These are phyloP conservation scores for Ophiothrix spiculata DNA, from an alignment of 35 echinoderm and acorn worm genomes.

Conservation along the genomic window DNA sequence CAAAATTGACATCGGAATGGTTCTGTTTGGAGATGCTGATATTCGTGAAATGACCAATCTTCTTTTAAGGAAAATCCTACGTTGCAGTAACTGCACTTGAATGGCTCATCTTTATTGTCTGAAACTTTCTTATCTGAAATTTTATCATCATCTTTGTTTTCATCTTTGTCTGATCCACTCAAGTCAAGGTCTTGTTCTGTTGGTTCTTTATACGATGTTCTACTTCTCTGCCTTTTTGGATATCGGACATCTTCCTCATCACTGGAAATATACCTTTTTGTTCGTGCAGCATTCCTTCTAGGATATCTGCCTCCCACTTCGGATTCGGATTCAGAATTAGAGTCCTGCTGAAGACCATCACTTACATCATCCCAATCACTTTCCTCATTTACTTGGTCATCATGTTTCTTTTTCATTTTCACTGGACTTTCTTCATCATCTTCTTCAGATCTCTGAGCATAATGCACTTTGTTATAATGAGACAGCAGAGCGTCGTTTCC, in stretches of 20 bases:
- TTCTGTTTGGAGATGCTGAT: not conserved
- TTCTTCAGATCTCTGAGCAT: not conserved
- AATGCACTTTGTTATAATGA: not conserved
- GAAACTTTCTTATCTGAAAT: too few relatives aligned
- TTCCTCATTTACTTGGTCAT: not conserved
- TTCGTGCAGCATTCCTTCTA: not conserved
- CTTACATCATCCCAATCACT: not conserved
- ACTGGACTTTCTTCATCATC: not conserved
- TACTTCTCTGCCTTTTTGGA: not conserved
- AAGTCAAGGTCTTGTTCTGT: not conserved
- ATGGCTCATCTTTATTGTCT: not conserved
- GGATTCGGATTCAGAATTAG: not conserved
- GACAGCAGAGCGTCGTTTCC: not conserved
- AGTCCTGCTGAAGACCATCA: not conserved
- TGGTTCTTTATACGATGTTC: not conserved
- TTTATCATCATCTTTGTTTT: not conserved
- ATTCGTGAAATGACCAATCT: not conserved
- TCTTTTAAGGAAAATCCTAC: not conserved
- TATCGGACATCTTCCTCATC: not conserved
- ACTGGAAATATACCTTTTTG: not conserved
- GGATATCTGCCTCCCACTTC: not conserved
- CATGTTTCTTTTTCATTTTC: not conserved
- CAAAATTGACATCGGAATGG: not conserved
- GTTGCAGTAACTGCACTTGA: not conserved
- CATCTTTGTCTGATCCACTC: not conserved